Base-by-base conservation (phyloP, 2,888 invertebrate genomes). In the Plebejus argus region DNA sequence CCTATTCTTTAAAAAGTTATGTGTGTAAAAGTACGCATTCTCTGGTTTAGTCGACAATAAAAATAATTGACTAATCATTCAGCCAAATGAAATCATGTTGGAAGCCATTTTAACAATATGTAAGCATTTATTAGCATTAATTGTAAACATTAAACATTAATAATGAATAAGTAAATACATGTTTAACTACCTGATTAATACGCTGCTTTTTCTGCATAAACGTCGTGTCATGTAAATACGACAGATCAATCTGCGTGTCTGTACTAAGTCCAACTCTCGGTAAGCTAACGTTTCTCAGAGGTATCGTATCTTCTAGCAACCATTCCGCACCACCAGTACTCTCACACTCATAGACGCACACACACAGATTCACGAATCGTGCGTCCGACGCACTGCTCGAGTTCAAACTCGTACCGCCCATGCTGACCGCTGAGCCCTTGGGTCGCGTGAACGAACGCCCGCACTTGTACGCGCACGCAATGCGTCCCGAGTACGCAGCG, bases 301-400 rank as follows among this genome's bases (percentile, higher is more conserved):
- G 98, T 82, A 99, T 99, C 0, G 98, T 98, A 84, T 99, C 99
- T 88, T 99, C 99, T 15, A 99, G 92, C 71, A 99, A 95, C 99
- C 99, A 99, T 85, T 97, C 97, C 61, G 97, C 97, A 78, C 98
- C 99, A 75, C 93, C 99, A 7, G 99, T 99, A 82, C 99, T 99
- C 92, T 99, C 99, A 89, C 99, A 99, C 89, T 99, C 99, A 92
- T 99, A 99, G 81, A 99, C 99, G 71, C 99, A 98, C 8, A 99
- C 98, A 90, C 97, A 97, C 0, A 98, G 94, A 88, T 98, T 98
- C 35, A 98, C 98, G 88, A 97, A 98, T 78, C 98, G 95, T 0
- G 97, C 97, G 86, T 94, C 94, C 33, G 82, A 81, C 35, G 78
- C 77, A 33, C 74, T 74, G 23, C 76, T 66, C 33, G 76, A 66